A percentile compares a stretch with the other conserved stretches of the same genome.
These are phyloP conservation scores for Calliscelio sp. DNA, from an alignment of 2,888 invertebrate species.

Conservation along the genomic window DNA sequence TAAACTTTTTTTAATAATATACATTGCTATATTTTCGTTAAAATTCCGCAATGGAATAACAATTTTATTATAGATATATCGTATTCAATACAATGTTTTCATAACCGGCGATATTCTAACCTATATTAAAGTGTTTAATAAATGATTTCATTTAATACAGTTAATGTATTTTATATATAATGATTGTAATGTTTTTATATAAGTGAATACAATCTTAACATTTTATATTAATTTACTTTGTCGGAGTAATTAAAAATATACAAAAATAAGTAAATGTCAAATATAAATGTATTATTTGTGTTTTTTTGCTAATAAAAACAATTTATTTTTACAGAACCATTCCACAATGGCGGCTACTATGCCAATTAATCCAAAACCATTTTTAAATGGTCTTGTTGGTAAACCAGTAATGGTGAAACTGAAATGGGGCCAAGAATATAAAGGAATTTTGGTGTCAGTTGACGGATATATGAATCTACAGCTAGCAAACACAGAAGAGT, in stretches of 20 bases:
- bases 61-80: too few species aligned
- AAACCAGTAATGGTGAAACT: slow-evolving; percentile 99
- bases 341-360: slow-evolving; percentile 91
- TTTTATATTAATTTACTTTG: too few species aligned
- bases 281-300: background rate
- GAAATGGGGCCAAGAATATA: slow-evolving; percentile 99
- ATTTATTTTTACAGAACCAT: slow-evolving; percentile 34
- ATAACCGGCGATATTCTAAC: slow-evolving; percentile 2
- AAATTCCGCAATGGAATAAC: too few species aligned
- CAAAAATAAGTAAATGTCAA: too few species aligned
- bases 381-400: slow-evolving; percentile 98
- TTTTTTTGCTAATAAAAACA: background rate
- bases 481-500: slow-evolving; percentile 99
- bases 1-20: too few species aligned
- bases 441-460: slow-evolving; percentile 98
- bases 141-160: too few species aligned
- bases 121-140: background rate
- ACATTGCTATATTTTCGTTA: too few species aligned
- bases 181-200: too few species aligned
- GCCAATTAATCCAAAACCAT: slow-evolving; percentile 99
- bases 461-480: slow-evolving; percentile 99
- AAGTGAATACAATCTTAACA: too few species aligned
- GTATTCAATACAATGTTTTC: too few species aligned
- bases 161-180: background rate
- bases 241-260: too few species aligned